These are phyloP conservation scores for Pantherophis alleghaniensis DNA, from an alignment of 2,797 vertebrate species.

Conservation along the genomic window DNA sequence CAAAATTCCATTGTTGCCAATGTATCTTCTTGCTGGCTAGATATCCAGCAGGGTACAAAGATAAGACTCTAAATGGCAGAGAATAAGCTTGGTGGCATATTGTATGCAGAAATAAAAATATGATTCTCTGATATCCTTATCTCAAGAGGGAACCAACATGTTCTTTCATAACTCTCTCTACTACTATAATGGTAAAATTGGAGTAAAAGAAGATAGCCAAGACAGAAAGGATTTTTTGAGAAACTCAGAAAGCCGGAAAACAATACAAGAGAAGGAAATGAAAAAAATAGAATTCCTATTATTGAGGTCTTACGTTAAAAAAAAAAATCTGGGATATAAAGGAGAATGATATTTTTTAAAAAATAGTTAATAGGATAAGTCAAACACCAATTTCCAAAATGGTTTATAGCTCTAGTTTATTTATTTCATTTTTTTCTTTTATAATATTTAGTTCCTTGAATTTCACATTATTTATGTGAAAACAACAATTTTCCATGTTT, in stretches of 20 bases:
- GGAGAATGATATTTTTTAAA: not conserved
- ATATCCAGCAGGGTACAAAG: not conserved
- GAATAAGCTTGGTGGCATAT: not conserved
- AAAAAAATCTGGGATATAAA: not conserved
- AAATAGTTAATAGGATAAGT: not conserved
- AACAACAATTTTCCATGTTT: not conserved
- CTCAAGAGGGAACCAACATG: not conserved
- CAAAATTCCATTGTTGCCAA: not conserved
- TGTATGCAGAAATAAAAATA: constrained; percentile 11
- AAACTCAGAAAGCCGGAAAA: not conserved
- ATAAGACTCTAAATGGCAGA: not conserved
- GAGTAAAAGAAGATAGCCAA: not conserved
- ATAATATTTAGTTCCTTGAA: not conserved
- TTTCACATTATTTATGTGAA: constrained; percentile 8
- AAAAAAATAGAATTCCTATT: not conserved
- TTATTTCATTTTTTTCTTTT: not conserved
- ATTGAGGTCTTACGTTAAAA: not conserved
- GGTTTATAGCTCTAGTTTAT: not conserved
- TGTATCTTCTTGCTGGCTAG: not conserved
- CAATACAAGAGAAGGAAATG: not conserved
- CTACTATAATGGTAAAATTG: not conserved
- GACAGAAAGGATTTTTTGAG: not conserved
- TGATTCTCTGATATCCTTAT: constrained; percentile 5
- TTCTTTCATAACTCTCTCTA: not conserved
- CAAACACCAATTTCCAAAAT: not conserved